Conservation (phyloP, 2,113 vertebrate genomes). For the Hiodon tergisus region DNA sequence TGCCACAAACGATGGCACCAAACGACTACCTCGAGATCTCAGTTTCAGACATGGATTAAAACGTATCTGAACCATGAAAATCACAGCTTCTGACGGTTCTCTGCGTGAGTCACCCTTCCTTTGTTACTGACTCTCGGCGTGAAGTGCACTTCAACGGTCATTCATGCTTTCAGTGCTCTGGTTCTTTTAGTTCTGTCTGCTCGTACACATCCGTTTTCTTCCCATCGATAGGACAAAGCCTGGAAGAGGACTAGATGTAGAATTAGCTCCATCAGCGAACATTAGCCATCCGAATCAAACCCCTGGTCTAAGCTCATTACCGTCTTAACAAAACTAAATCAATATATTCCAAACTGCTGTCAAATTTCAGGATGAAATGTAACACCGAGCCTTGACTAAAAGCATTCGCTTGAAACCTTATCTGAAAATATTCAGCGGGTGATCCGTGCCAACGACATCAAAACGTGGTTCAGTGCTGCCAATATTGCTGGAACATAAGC, state of each 20-base stretch:
- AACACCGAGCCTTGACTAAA: neutral
- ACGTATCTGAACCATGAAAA: too few species aligned
- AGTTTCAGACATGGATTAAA: too few species aligned
- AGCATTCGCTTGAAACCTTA: neutral
- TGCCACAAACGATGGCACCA: too few species aligned
- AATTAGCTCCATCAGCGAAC: constrained; percentile 1
- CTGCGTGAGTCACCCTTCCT: too few species aligned
- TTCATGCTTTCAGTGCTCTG: neutral
- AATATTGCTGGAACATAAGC: constrained; percentile 8
- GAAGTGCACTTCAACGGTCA: too few species aligned
- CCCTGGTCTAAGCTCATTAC: neutral
- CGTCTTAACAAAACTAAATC: constrained; percentile 1
- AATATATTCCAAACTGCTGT: neutral
- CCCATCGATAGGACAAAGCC: constrained; percentile 7
- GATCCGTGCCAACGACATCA: neutral
- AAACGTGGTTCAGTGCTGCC: neutral
- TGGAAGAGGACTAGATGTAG: neutral
- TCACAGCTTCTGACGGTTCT: too few species aligned
- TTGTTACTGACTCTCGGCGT: too few species aligned
- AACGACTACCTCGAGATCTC: too few species aligned
- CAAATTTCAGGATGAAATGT: neutral
- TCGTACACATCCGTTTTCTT: neutral
- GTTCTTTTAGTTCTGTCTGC: neutral
- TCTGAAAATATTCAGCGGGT: neutral
- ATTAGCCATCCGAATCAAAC: constrained; percentile 13